phyloP scores from a whole-genome alignment of 1,140 invertebrate genomes.

The Drosophila oshimai region DNA sequence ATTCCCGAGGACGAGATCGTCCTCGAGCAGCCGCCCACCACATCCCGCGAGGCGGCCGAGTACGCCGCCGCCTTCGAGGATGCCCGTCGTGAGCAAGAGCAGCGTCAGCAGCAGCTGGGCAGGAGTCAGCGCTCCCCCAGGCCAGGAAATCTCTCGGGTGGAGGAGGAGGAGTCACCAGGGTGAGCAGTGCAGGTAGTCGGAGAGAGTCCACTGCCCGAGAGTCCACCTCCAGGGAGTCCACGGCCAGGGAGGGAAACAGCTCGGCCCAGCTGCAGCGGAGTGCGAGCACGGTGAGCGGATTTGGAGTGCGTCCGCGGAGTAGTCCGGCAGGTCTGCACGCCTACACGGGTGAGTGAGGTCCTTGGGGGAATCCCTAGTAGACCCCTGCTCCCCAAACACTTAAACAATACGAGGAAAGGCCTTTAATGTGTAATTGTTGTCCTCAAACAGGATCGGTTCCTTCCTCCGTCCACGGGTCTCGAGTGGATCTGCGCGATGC shows the following conservation, averaged over 20 bases:
- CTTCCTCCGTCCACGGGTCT: slow-evolving; percentile 87
- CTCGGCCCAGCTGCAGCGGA: slow-evolving; percentile 73
- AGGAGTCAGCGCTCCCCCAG: slow-evolving; percentile 39
- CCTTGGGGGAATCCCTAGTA: too few species aligned
- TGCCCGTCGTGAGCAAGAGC: slow-evolving; percentile 58
- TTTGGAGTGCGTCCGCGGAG: slow-evolving; percentile 85
- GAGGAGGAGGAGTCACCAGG: slow-evolving; percentile 25
- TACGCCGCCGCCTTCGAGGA: slow-evolving; percentile 70
- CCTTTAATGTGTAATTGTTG: too few species aligned
- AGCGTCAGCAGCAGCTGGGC: slow-evolving; percentile 25
- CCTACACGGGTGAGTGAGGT: slow-evolving; percentile 85
- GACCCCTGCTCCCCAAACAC: too few species aligned
- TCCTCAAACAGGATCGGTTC: slow-evolving; percentile 83
- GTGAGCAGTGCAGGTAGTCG: slow-evolving; percentile 63
- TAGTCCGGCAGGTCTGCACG: slow-evolving; percentile 88
- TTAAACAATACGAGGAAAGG: too few species aligned
- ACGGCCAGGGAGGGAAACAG: slow-evolving; percentile 7
- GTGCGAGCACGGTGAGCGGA: slow-evolving; percentile 85
- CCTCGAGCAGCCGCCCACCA: slow-evolving; percentile 51
- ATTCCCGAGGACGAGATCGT: slow-evolving; percentile 76
- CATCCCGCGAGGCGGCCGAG: slow-evolving; percentile 61
- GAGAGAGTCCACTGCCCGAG: slow-evolving; percentile 19
- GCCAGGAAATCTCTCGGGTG: slow-evolving; percentile 25
- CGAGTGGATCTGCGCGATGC: slow-evolving; percentile 86
- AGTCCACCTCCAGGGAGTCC: slow-evolving; percentile 43